Evolutionary conservation across 1,140 invertebrate genomes (phyloP), one percentile per base, ranked within the genome.

Genomic region (Sarcophaga peregrina): DNA sequence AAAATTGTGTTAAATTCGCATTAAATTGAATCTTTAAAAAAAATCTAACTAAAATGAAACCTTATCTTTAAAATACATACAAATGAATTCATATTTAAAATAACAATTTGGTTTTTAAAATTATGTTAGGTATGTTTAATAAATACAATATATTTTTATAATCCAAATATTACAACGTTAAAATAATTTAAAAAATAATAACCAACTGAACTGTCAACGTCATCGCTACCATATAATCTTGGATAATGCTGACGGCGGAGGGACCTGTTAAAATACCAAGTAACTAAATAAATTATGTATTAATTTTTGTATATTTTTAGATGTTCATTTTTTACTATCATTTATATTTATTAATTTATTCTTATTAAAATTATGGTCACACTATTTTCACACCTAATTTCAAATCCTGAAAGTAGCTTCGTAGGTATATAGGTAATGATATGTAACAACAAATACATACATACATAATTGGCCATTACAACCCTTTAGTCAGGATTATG

Each of bases 181-280:
- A n/a, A 37, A 10, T 73, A 8, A 73, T 8, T 10, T 5, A 37
- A 73, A 20, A 11, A 73, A 37, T 11, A 73, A 73, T 4, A 25
- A 73, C 17, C 8, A 25, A 45, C 17, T 25, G 15, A 37, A 37
- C 17, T 25, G 0, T 8, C 17, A 10, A 13, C 73, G 13, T 13
- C 73, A 75, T 73, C 68, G 10, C 8, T 73, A 37, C 37, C 68
- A 5, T 46, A 37, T 46, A 13, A 15, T 54, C 52, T 15, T 54
- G 52, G 9, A 75, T 47, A 9, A 78, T 78, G 75, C 75, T 78
- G 47, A 48, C 75, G 8, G 75, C 75, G 4, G 75, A 78, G 8
- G 47, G 47, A 78, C n/a, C 75, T 50, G 10, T 78, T 50, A 78
- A 78, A 78, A 25, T 78, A 78, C n/a, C 75, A 78, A 78, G 75